A percentile compares a stretch with the other conserved stretches of the same genome.
These are phyloP conservation scores for Axinella damicornis DNA, from an alignment of 37 sponge, comb jelly and placozoan genomes.

Conservation along the genomic window DNA sequence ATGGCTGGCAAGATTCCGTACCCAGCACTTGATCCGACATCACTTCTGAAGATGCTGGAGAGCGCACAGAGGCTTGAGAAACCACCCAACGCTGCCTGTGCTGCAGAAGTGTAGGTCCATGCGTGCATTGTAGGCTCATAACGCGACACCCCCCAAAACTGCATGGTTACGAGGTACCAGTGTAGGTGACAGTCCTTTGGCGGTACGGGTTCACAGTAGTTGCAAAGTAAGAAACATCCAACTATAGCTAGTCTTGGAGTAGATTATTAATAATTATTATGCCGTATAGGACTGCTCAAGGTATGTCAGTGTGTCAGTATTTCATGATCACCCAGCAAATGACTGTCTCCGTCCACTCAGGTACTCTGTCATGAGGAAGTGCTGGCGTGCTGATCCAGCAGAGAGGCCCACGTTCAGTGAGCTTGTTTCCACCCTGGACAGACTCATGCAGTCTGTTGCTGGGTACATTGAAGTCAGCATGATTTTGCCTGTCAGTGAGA, in stretches of 20 bases:
- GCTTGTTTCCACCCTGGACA: not conserved
- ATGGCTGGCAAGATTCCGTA: slow-evolving; percentile 24
- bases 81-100: slow-evolving; percentile 28
- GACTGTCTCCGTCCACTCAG: not conserved
- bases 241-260: too few relatives aligned
- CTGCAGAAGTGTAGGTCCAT: slow-evolving; percentile 20
- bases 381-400: slow-evolving; percentile 29
- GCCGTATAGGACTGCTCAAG: too few relatives aligned
- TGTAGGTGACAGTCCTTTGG: too few relatives aligned
- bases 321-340: too few relatives aligned
- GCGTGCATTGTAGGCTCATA: too few relatives aligned
- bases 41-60: slow-evolving; percentile 7
- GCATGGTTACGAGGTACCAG: too few relatives aligned
- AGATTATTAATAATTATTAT: too few relatives aligned
- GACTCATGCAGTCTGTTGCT: slow-evolving; percentile 6
- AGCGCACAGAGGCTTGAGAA: slow-evolving; percentile 25
- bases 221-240: too few relatives aligned
- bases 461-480: slow-evolving; percentile 20
- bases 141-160: too few relatives aligned
- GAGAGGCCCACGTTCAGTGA: slow-evolving; percentile 30
- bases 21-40: slow-evolving; percentile 28
- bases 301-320: too few relatives aligned
- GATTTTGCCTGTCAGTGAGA: not conserved
- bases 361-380: slow-evolving; percentile 33
- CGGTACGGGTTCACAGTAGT: too few relatives aligned